Evolutionary conservation across 2,113 vertebrate genomes (phyloP).

Genomic region (Aegypius monachus): DNA sequence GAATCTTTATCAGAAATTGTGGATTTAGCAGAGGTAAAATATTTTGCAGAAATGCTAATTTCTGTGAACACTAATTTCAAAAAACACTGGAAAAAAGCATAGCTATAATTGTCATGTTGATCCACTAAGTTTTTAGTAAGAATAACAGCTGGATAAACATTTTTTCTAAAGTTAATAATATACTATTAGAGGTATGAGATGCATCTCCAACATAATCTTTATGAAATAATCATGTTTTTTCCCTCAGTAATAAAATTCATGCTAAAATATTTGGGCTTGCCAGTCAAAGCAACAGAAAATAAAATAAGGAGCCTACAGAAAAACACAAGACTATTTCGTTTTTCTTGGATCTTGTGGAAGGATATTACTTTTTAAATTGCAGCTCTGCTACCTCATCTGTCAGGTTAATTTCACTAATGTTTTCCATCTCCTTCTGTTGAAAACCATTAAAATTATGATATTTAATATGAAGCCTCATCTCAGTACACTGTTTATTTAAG

Average conservation of each 20-base stretch:
- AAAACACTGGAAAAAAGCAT: not conserved
- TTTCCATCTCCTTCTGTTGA: conserved; percentile 53
- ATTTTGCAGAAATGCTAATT: not conserved
- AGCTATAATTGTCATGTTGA: not conserved
- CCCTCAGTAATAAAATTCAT: conserved; percentile 40
- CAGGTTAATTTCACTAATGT: conserved; percentile 35
- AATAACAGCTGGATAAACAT: conserved; percentile 36
- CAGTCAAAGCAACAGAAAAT: conserved; percentile 58
- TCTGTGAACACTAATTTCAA: not conserved
- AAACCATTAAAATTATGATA: conserved; percentile 17
- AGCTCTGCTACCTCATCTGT: conserved; percentile 48
- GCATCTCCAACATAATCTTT: not conserved
- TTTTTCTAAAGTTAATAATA: conserved; percentile 22
- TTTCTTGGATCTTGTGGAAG: conserved; percentile 31
- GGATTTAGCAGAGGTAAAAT: not conserved
- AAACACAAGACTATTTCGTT: conserved; percentile 26
- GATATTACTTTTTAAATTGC: conserved; percentile 38
- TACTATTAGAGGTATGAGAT: conserved; percentile 36
- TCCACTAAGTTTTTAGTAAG: not conserved
- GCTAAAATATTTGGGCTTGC: conserved; percentile 54
- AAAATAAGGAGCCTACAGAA: conserved; percentile 55
- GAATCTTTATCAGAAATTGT: not conserved
- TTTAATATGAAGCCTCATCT: conserved; percentile 28
- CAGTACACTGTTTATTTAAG: conserved; percentile 19
- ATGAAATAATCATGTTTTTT: conserved; percentile 56